Evolutionary conservation across 2,888 invertebrate species (phyloP), one percentile per base, ranked within the genome.

Genomic region (Pristionchus entomophagus): DNA sequence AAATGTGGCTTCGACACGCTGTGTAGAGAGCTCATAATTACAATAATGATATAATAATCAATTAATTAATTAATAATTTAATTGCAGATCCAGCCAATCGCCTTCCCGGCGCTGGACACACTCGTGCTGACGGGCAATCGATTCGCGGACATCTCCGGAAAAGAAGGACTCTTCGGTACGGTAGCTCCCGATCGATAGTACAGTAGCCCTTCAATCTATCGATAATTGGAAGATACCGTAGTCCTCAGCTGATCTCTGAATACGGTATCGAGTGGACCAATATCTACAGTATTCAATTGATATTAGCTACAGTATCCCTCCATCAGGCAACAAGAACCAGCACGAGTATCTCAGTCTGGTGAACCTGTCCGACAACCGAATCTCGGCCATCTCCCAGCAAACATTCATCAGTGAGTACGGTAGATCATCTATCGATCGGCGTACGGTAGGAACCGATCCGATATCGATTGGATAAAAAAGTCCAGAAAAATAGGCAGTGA

Each of bases 41-140:
- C n/a, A n/a, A n/a, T n/a, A n/a, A n/a, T n/a, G n/a, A n/a, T n/a
- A n/a, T n/a, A n/a, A n/a, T n/a, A n/a, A n/a, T n/a, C n/a, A n/a
- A n/a, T n/a, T n/a, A n/a, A n/a, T n/a, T n/a, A n/a, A n/a, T n/a
- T n/a, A n/a, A n/a, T n/a, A n/a, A n/a, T n/a, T n/a, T n/a, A n/a
- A n/a, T n/a, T 65, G 0, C 73, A 85, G 85, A 51, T 85, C 17
- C 85, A 85, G 22, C 73, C 85, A 26, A 41, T 85, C 38, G 85
- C 85, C 4, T 85, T 85, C 14, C 85, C 85, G 3, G 4, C n/a
- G 4, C 41, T 85, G 53, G 85, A 85, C 77, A 85, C 85, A 5
- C 85, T 85, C 26, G 41, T 85, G 10, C 51, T 85, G 22, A 85
- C 73, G 17, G 85, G 85, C 29, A 85, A 85, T 51, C 73, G 73